A percentile compares a stretch with the other conserved stretches of the same genome.
Conservation (phyloP, 2,797 vertebrate species). For the Antennarius maculatus region DNA sequence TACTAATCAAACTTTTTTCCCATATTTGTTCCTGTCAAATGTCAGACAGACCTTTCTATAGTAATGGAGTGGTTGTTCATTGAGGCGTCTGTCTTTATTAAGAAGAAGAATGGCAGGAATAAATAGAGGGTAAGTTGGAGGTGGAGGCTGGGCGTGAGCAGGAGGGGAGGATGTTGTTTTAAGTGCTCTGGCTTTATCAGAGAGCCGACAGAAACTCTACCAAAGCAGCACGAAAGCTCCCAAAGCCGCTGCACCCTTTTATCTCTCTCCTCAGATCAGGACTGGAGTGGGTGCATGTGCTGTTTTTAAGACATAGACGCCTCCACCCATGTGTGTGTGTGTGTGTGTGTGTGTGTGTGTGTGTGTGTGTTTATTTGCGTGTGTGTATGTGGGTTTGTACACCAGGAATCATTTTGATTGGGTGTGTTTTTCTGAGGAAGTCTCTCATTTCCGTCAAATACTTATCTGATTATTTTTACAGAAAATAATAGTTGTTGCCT, state of each 20-base stretch:
- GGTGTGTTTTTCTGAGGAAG: slow-evolving; percentile 67
- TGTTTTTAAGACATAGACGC: slow-evolving; percentile 25
- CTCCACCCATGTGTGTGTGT: slow-evolving; percentile 40
- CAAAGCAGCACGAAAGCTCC: slow-evolving; percentile 62
- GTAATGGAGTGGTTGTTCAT: slow-evolving; percentile 15
- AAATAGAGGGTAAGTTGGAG: slow-evolving; percentile 57
- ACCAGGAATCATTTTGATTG: slow-evolving; percentile 15
- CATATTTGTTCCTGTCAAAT: slow-evolving; percentile 22
- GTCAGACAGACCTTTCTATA: slow-evolving; percentile 1
- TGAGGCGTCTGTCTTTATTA: slow-evolving; percentile 48
- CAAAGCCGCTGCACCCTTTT: slow-evolving; percentile 63
- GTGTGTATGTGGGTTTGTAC: slow-evolving; percentile 1
- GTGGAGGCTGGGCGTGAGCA: slow-evolving; percentile 24
- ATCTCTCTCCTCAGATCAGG: slow-evolving; percentile 57
- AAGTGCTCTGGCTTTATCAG: slow-evolving; percentile 73
- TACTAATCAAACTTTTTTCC: slow-evolving; percentile 1
- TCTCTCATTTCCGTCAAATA: slow-evolving; percentile 62
- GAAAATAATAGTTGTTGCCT: slow-evolving; percentile 28
- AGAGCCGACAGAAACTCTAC: slow-evolving; percentile 57
- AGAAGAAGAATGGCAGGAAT: slow-evolving; percentile 73
- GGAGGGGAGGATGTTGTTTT: slow-evolving; percentile 72
- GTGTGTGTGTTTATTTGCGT: not conserved
- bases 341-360: not conserved
- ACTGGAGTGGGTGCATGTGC: slow-evolving; percentile 39
- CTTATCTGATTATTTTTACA: slow-evolving; percentile 66